phyloP scores from a whole-genome alignment of 2,888 invertebrate species.

The Sphinx pinastri region DNA sequence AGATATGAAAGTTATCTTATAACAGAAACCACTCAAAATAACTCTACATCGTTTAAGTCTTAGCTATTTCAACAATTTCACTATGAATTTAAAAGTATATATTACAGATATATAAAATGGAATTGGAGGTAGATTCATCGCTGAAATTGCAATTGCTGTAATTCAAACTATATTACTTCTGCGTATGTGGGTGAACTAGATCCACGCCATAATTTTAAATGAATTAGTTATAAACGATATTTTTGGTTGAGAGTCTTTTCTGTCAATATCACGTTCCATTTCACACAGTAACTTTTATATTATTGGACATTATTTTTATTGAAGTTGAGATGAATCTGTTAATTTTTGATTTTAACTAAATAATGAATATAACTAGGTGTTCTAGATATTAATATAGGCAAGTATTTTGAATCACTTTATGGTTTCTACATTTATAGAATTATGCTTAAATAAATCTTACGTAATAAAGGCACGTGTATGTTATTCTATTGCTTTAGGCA shows the following conservation, averaged over 20 bases:
- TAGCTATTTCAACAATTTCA: not conserved
- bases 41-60: not conserved
- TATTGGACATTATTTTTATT: not conserved
- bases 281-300: not conserved
- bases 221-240: not conserved
- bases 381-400: no score
- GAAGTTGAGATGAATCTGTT: not conserved
- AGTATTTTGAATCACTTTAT: no score
- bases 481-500: no score
- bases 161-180: not conserved
- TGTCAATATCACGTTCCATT: not conserved
- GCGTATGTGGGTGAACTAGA: not conserved
- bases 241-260: not conserved
- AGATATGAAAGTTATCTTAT: not conserved
- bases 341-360: no score
- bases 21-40: not conserved
- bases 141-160: slow-evolving; percentile 13
- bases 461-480: no score
- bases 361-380: not conserved
- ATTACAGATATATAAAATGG: not conserved
- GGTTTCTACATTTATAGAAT: no score
- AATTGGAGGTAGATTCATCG: not conserved
- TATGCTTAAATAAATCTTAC: no score
- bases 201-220: not conserved
- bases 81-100: slow-evolving; percentile 1